These are phyloP conservation scores for Papilio gigon DNA, from an alignment of 2,888 invertebrate genomes.

Conservation along the genomic window DNA sequence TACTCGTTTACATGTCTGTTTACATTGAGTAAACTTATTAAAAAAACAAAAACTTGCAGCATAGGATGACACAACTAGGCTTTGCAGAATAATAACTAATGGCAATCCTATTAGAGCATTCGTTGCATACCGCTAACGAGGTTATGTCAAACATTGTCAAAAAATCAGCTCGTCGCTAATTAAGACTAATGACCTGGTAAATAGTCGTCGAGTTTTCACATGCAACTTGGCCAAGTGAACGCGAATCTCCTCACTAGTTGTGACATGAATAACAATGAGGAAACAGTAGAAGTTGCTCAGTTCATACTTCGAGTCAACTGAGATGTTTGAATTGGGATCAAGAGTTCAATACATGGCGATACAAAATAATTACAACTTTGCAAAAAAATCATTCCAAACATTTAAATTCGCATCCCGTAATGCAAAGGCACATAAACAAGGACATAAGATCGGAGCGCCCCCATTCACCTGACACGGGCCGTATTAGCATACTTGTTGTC, in stretches of 20 bases:
- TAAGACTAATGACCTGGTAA: slow-evolving; percentile 32
- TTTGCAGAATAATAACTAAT: not conserved
- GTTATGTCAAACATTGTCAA: slow-evolving; percentile 19
- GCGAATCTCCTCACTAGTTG: slow-evolving; percentile 8
- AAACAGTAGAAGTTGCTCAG: slow-evolving; percentile 1
- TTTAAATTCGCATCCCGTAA: slow-evolving; percentile 37
- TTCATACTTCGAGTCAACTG: not conserved
- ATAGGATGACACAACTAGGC: not conserved
- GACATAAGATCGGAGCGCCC: slow-evolving; percentile 53
- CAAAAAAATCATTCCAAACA: slow-evolving; percentile 1
- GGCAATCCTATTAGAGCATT: slow-evolving; percentile 19
- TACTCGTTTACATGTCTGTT: not conserved
- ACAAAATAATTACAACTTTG: slow-evolving; percentile 1
- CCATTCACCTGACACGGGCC: slow-evolving; percentile 50
- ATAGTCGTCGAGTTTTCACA: slow-evolving; percentile 18
- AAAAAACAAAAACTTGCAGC: not conserved
- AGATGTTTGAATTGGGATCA: not conserved
- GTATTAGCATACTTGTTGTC: slow-evolving; percentile 63
- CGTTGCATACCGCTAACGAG: slow-evolving; percentile 17
- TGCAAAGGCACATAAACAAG: slow-evolving; percentile 44
- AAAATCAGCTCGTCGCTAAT: slow-evolving; percentile 32
- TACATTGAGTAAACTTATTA: not conserved
- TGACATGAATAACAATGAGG: not conserved
- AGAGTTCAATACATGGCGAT: not conserved
- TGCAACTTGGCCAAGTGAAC: not conserved